Evolutionary conservation across 2,888 invertebrate species (phyloP).

Genomic region (Drosophila pseudotakahashii): DNA sequence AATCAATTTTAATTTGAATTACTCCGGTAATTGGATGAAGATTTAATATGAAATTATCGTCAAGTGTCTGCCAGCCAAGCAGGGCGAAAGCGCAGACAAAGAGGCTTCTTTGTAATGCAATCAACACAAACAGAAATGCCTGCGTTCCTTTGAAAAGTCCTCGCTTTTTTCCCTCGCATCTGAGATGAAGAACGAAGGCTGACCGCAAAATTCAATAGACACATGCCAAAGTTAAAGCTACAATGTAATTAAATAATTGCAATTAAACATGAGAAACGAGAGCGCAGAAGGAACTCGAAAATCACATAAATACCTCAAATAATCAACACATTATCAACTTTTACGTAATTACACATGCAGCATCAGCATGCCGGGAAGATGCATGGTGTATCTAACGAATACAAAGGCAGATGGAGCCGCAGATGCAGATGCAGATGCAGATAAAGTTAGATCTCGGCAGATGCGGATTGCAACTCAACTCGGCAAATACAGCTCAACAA

Average conservation of each 20-base stretch:
- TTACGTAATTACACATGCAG: slow-evolving; percentile 69
- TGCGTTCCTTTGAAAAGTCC: slow-evolving; percentile 8
- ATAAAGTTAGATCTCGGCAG: slow-evolving; percentile 32
- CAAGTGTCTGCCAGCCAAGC: slow-evolving; percentile 14
- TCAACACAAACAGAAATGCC: slow-evolving; percentile 36
- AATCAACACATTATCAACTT: slow-evolving; percentile 75
- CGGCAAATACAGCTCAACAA: slow-evolving; percentile 25
- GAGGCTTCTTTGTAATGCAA: slow-evolving; percentile 35
- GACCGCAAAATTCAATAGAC: slow-evolving; percentile 35
- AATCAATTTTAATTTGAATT: slow-evolving; percentile 21
- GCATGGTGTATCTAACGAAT: too few species aligned
- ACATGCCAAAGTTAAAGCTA: slow-evolving; percentile 43
- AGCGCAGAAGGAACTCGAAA: slow-evolving; percentile 24
- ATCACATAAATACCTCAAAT: slow-evolving; percentile 68
- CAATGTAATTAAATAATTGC: slow-evolving; percentile 71
- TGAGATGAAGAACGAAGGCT: slow-evolving; percentile 9
- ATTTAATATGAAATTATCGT: slow-evolving; percentile 34
- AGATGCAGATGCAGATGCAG: slow-evolving; percentile 17
- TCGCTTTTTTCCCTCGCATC: slow-evolving; percentile 10
- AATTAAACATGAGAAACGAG: slow-evolving; percentile 42
- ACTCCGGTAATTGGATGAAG: slow-evolving; percentile 22
- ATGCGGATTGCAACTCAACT: slow-evolving; percentile 11
- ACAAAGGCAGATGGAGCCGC: slow-evolving; percentile 7
- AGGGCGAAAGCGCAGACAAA: slow-evolving; percentile 4
- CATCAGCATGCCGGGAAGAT: slow-evolving; percentile 29